phyloP scores from a whole-genome alignment of 1,140 invertebrate genomes.

The Drosophila kepulauana region DNA sequence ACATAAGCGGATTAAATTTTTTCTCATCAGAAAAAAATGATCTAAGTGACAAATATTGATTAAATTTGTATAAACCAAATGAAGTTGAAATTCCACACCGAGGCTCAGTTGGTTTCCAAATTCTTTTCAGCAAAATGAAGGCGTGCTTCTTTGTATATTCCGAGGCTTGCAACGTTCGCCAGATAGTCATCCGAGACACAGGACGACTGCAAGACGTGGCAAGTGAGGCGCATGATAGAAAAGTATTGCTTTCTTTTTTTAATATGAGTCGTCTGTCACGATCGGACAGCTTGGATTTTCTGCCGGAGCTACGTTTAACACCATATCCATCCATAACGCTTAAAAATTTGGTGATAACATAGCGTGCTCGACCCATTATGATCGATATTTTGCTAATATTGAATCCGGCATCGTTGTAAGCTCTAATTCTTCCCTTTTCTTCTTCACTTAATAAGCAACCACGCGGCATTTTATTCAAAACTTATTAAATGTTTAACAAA shows the following conservation, averaged over 20 bases:
- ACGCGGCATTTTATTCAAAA: not conserved
- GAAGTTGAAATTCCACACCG: not conserved
- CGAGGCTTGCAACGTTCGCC: not conserved
- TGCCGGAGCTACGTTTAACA: not conserved
- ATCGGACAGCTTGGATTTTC: too few species aligned
- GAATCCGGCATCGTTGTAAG: not conserved
- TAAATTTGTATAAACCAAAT: not conserved
- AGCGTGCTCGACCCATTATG: not conserved
- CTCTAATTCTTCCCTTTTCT: not conserved
- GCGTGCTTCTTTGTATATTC: not conserved
- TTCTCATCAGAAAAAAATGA: not conserved
- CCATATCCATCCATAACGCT: not conserved
- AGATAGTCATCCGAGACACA: not conserved
- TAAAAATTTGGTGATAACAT: not conserved
- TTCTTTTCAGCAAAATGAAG: not conserved
- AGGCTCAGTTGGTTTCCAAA: not conserved
- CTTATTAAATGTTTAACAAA: not conserved
- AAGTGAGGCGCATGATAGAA: not conserved
- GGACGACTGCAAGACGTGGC: not conserved
- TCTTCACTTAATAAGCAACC: not conserved
- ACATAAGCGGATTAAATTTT: not conserved
- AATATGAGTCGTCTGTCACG: too few species aligned
- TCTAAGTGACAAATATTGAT: not conserved
- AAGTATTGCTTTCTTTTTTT: not conserved
- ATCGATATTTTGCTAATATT: not conserved